Base-by-base conservation (phyloP, 2,113 vertebrate species). In the Apteryx owenii region DNA sequence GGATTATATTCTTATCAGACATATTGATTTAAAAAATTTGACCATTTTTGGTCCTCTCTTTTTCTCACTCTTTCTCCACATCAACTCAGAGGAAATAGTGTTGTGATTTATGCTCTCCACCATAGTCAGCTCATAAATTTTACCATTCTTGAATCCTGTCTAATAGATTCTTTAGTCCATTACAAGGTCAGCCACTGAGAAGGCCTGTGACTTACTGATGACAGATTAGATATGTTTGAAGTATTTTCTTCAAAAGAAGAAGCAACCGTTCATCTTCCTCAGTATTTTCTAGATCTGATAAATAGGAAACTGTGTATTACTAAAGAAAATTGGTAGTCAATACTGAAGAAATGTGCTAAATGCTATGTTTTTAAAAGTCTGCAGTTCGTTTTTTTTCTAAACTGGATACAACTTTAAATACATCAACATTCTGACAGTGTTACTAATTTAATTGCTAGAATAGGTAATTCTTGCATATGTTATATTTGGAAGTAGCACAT, bases 201-300 rank as follows among this genome's bases (percentile, higher is more conserved):
- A 80, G 36, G 25, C 10, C 48, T 61, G 5, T 60, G 50, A 42
- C 44, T 75, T 85, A 61, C 36, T 64, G 12, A 56, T 72, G 56
- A 60, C 8, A 65, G 38, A 7, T 40, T 44, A 12, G 0, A 0
- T 38, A 5, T 5, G 0, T 68, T 50, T 78, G 13, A 84, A 68
- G 5, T 23, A 4, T 2, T 28, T 19, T 44, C 38, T 61, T 33
- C 31, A 60, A 21, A 29, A 76, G 82, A 53, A 53, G 9, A 66
- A 36, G 3, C 51, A 38, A 50, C 1, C 19, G 20, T 56, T 12
- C 2, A 4, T 48, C 5, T 38, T 89, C 5, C 10, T 89, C 21
- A 31, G 5, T 15, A 7, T 79, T 93, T 92, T 71, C n/a, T 80
- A 22, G 33, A 29, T 53, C 15, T 46, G 10, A 25, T 81, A 5